Percentiles rank a stretch among this genome's conserved stretches.
phyloP scores from a whole-genome alignment of 2,797 vertebrate species.

The Numenius phaeopus region DNA sequence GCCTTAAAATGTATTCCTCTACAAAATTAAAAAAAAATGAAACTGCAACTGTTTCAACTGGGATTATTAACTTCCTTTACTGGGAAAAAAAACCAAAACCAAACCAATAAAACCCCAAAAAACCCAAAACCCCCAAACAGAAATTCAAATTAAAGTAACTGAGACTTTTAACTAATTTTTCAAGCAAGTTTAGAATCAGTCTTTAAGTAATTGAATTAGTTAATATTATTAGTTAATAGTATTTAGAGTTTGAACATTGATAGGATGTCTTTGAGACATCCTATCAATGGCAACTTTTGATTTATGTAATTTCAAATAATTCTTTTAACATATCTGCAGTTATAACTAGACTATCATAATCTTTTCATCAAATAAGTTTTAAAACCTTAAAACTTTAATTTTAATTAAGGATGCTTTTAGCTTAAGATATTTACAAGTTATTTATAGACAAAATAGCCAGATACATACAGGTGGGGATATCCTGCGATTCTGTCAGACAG shows the following conservation, averaged over 20 bases:
- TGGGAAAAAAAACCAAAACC: neutral
- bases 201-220: neutral
- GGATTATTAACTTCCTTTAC: neutral
- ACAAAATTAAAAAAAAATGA: neutral
- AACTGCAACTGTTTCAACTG: neutral
- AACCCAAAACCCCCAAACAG: rapidly evolving
- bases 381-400: neutral
- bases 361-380: neutral
- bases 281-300: neutral
- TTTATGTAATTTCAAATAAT: neutral
- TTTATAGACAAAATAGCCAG: neutral
- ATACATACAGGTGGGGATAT: neutral
- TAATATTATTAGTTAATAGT: neutral
- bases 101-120: too few relatives aligned
- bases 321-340: neutral
- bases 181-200: neutral
- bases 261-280: neutral
- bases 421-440: neutral
- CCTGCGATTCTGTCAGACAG: neutral
- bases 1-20: neutral
- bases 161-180: neutral
- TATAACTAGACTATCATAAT: neutral
- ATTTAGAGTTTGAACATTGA: neutral
- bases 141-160: neutral
- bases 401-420: neutral